Percentiles rank a stretch among this genome's conserved stretches.
Conservation (phyloP, 2,888 invertebrate genomes). For the Sipha maydis region DNA sequence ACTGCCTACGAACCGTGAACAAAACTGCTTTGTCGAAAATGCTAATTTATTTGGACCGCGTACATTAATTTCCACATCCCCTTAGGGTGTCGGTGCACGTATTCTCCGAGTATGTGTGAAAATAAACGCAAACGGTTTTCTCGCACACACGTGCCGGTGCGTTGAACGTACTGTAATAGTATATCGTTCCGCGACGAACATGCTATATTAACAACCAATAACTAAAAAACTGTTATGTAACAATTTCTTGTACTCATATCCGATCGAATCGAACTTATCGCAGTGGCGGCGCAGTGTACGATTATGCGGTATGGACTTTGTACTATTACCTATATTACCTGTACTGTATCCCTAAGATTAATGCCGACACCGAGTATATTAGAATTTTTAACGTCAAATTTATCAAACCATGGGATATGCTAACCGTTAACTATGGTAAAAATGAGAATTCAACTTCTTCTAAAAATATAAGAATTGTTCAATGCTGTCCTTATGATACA, state of each 20-base stretch:
- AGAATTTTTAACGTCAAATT: not conserved
- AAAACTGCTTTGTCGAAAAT: conserved; percentile 52
- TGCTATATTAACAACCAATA: not conserved
- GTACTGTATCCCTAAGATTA: not conserved
- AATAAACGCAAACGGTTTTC: not conserved
- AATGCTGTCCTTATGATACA: too few relatives aligned
- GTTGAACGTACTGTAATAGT: not conserved
- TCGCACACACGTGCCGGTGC: not conserved
- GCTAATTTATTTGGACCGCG: conserved; percentile 55
- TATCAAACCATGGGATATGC: too few relatives aligned
- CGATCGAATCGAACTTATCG: not conserved
- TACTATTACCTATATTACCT: not conserved
- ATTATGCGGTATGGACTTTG: too few relatives aligned
- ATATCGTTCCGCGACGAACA: not conserved
- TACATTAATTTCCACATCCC: conserved; percentile 47
- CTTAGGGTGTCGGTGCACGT: conserved; percentile 4
- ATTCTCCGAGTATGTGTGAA: not conserved
- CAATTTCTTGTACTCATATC: conserved; percentile 4
- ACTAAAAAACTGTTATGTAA: conserved; percentile 14
- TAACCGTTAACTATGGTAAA: too few relatives aligned
- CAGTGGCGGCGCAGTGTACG: not conserved
- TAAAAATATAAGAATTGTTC: too few relatives aligned
- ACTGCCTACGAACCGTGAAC: not conserved
- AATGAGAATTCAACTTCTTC: too few relatives aligned
- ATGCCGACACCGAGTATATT: not conserved